phyloP scores from a whole-genome alignment of 2,797 vertebrate genomes.

The Silurus lanzhouensis region DNA sequence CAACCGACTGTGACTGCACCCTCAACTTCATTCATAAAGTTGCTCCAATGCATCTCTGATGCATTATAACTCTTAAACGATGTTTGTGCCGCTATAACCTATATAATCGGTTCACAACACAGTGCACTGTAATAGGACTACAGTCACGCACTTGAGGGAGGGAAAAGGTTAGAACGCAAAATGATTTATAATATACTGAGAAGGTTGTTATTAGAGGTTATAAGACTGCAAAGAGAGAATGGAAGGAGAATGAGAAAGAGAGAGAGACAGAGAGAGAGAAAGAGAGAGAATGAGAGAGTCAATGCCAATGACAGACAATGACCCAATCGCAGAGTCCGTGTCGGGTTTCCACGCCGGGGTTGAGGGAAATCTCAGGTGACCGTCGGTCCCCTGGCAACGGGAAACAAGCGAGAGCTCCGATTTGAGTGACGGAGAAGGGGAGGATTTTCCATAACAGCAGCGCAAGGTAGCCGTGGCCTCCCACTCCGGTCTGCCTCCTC shows the following conservation, averaged over 20 bases:
- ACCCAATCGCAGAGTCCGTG: slow-evolving; percentile 74
- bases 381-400: slow-evolving; percentile 74
- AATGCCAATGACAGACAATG: slow-evolving; percentile 67
- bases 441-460: slow-evolving; percentile 80
- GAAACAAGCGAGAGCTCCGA: slow-evolving; percentile 75
- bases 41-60: background rate
- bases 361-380: slow-evolving; percentile 83
- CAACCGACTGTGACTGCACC: too few relatives aligned
- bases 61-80: background rate
- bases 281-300: slow-evolving; percentile 69
- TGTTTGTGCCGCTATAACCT: background rate
- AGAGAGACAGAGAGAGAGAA: slow-evolving; percentile 50
- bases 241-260: background rate
- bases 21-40: too few relatives aligned
- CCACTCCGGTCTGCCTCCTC: slow-evolving; percentile 34
- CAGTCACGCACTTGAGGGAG: background rate
- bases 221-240: background rate
- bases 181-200: background rate
- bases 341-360: slow-evolving; percentile 76
- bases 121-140: too few relatives aligned
- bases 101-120: background rate
- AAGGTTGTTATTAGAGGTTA: background rate
- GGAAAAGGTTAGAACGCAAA: background rate
- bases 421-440: slow-evolving; percentile 69
- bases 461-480: slow-evolving; percentile 56